phyloP scores from a whole-genome alignment of 2,113 vertebrate species.

The Chaetodon trifascialis region DNA sequence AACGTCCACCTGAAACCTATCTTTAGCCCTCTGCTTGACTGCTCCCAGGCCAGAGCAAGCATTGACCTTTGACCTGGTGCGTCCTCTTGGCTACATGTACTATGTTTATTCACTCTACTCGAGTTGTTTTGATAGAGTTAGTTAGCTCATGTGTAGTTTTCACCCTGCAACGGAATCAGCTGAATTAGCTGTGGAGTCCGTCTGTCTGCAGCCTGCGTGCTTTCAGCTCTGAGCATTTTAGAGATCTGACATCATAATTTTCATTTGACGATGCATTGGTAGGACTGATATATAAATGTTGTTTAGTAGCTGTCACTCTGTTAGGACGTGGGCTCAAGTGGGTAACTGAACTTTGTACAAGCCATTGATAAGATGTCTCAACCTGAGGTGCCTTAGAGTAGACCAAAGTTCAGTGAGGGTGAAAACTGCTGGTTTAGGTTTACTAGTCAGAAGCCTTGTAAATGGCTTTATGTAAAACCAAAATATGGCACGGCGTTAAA shows the following conservation, averaged over 20 bases:
- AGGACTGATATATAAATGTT: rapidly evolving
- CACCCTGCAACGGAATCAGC: not conserved
- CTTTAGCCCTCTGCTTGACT: slow-evolving; percentile 14
- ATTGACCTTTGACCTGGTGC: slow-evolving; percentile 53
- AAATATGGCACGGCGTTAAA: not conserved
- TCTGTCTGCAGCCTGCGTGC: not conserved
- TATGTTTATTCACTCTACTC: not conserved
- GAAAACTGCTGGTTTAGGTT: not conserved
- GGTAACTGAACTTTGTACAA: slow-evolving; percentile 59
- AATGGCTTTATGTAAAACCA: not conserved
- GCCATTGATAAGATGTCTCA: slow-evolving; percentile 15
- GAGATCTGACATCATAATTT: not conserved
- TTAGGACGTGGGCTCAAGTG: not conserved
- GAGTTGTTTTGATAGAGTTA: not conserved
- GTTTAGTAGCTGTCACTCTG: not conserved
- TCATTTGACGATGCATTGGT: not conserved
- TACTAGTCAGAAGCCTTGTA: not conserved
- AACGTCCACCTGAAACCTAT: not conserved
- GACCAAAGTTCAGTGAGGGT: slow-evolving; percentile 58
- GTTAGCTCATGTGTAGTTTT: not conserved
- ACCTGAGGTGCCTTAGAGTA: not conserved
- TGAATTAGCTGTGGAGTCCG: not conserved
- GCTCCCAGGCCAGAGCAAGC: slow-evolving; percentile 6
- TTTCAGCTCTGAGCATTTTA: not conserved
- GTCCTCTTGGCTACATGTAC: not conserved